phyloP scores from a whole-genome alignment of 2,888 invertebrate genomes.

The Strigamia crassipes region DNA sequence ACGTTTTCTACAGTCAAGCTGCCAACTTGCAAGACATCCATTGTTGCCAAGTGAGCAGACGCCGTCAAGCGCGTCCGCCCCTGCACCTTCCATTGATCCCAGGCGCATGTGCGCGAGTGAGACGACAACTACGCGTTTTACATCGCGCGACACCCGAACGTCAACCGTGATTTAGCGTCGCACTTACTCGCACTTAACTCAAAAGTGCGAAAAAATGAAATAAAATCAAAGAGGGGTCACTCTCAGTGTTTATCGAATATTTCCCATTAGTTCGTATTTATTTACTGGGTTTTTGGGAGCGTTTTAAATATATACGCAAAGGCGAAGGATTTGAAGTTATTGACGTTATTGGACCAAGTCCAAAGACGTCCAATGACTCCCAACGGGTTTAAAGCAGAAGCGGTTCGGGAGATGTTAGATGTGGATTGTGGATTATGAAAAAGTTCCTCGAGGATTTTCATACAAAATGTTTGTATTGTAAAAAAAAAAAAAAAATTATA shows the following conservation, averaged over 20 bases:
- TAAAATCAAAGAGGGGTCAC: background rate
- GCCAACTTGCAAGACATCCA: conserved; percentile 32
- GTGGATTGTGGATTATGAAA: conserved; percentile 13
- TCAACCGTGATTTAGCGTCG: conserved; percentile 35
- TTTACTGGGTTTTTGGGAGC: background rate
- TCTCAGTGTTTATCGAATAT: background rate
- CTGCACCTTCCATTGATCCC: conserved; percentile 40
- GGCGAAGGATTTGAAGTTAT: background rate
- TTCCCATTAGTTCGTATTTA: background rate
- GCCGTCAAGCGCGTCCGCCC: conserved; percentile 34
- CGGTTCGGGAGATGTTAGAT: background rate
- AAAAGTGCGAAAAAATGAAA: conserved; percentile 14
- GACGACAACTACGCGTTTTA: conserved; percentile 37
- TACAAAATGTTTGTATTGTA: conserved; percentile 11
- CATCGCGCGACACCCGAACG: conserved; percentile 38
- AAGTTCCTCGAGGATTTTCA: conserved; percentile 20
- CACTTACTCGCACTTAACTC: conserved; percentile 34
- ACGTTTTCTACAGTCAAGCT: conserved; percentile 38
- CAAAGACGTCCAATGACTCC: conserved; percentile 28
- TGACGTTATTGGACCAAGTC: conserved; percentile 36
- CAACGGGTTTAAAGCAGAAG: conserved; percentile 8
- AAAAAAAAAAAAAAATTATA: background rate
- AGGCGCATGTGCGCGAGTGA: conserved; percentile 40
- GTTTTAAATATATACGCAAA: conserved; percentile 6
- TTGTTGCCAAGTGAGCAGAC: conserved; percentile 42